A percentile compares a stretch with the other conserved stretches of the same genome.
These are phyloP conservation scores for Ceratina calcarata DNA, from an alignment of 1,140 invertebrate genomes.

Conservation along the genomic window DNA sequence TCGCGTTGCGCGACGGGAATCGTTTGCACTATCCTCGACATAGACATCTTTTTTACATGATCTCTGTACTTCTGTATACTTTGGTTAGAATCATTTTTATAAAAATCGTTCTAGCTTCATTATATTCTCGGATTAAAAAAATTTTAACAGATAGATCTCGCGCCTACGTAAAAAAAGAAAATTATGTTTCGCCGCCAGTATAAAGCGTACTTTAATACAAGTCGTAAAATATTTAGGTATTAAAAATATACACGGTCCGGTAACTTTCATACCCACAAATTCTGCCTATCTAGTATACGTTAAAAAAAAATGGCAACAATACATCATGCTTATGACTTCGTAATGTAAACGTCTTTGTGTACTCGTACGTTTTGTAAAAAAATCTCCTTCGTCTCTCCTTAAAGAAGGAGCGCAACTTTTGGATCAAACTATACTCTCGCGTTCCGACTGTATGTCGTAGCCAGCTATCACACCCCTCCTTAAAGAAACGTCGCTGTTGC, in stretches of 20 bases:
- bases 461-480: slow-evolving; percentile 80
- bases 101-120: slow-evolving; percentile 61
- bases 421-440: slow-evolving; percentile 80
- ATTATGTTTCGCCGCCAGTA: slow-evolving; percentile 25
- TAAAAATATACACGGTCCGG: slow-evolving; percentile 77
- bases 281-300: slow-evolving; percentile 67
- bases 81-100: slow-evolving; percentile 71
- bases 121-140: slow-evolving; percentile 60
- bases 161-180: slow-evolving; percentile 52
- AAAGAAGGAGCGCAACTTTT: slow-evolving; percentile 13
- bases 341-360: slow-evolving; percentile 25
- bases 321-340: slow-evolving; percentile 64
- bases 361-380: slow-evolving; percentile 31
- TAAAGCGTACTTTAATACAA: slow-evolving; percentile 55
- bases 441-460: slow-evolving; percentile 79
- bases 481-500: slow-evolving; percentile 84
- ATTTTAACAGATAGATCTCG: slow-evolving; percentile 50
- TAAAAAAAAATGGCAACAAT: slow-evolving; percentile 73
- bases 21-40: slow-evolving; percentile 45
- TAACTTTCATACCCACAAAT: slow-evolving; percentile 77
- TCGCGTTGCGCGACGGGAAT: slow-evolving; percentile 18
- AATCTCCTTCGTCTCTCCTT: slow-evolving; percentile 14
- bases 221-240: slow-evolving; percentile 70
- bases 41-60: slow-evolving; percentile 9
- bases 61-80: slow-evolving; percentile 60